Percentiles rank a stretch among this genome's conserved stretches.
phyloP scores from a whole-genome alignment of 2,888 invertebrate genomes.

The Caenorhabditis auriculariae region DNA sequence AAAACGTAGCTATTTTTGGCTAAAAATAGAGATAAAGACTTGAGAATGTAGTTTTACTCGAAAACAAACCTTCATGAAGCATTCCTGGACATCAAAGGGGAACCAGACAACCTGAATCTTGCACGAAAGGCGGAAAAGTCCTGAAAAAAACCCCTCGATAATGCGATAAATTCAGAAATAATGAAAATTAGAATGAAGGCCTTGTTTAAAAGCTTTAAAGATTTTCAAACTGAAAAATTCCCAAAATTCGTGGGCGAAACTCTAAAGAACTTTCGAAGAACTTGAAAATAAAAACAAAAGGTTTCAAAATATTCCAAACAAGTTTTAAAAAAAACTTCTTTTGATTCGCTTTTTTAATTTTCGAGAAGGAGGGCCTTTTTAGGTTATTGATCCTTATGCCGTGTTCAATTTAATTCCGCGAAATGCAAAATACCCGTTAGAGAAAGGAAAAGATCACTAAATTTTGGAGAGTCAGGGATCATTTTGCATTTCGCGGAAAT shows the following conservation, averaged over 20 bases:
- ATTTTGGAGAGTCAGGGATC: no score
- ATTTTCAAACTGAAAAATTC: not conserved
- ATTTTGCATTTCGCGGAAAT: no score
- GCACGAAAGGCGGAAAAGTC: conserved; percentile 69
- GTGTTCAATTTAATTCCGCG: no score
- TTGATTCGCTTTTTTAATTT: no score
- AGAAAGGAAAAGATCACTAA: no score
- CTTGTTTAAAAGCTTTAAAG: no score
- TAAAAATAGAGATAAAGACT: not conserved
- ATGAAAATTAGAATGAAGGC: not conserved
- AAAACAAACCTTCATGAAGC: conserved; percentile 42
- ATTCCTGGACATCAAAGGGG: conserved; percentile 88
- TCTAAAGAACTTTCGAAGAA: not conserved
- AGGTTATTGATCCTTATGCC: no score
- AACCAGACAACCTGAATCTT: conserved; percentile 99
- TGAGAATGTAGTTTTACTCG: no score
- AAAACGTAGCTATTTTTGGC: not conserved
- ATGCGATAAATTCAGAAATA: not conserved
- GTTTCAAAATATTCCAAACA: not conserved
- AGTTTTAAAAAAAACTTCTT: no score
- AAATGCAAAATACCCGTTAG: no score
- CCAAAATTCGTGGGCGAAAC: not conserved
- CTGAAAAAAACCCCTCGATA: conserved; percentile 72
- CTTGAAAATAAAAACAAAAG: not conserved
- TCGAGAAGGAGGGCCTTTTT: no score